Percentiles rank a stretch among this genome's conserved stretches.
phyloP scores from a whole-genome alignment of 2,113 vertebrate species.

The Oostethus manadensis region DNA sequence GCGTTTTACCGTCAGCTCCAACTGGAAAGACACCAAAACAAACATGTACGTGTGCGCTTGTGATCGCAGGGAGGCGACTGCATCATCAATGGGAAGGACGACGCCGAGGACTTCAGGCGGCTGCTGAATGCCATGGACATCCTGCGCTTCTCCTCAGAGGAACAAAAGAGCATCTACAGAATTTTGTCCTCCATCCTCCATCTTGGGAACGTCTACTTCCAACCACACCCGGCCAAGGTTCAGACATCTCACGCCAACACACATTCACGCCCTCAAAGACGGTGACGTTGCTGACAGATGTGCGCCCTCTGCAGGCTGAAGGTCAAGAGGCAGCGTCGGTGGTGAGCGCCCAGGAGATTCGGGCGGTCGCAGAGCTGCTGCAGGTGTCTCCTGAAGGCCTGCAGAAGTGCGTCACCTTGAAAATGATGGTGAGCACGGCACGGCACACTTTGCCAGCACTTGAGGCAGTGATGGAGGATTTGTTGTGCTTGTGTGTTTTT shows the following conservation, averaged over 20 bases:
- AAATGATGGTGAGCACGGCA: constrained; percentile 81
- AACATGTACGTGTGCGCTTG: constrained; percentile 5
- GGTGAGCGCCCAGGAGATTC: constrained; percentile 88
- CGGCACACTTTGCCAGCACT: background rate
- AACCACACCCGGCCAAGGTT: constrained; percentile 53
- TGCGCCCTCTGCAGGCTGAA: constrained; percentile 70
- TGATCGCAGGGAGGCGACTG: constrained; percentile 88
- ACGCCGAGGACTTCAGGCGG: constrained; percentile 83
- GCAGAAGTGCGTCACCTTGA: constrained; percentile 92
- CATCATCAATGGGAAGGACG: constrained; percentile 83
- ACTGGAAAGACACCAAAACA: background rate
- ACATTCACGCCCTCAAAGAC: background rate
- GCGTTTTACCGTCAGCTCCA: too few relatives aligned
- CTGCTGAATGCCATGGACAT: constrained; percentile 91
- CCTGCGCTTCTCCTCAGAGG: constrained; percentile 83
- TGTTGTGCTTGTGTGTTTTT: background rate
- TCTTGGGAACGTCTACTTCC: constrained; percentile 92
- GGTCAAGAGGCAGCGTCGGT: constrained; percentile 85
- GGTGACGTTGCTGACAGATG: background rate
- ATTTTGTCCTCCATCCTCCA: constrained; percentile 93
- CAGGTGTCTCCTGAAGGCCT: constrained; percentile 92
- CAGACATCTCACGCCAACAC: background rate
- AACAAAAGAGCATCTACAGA: constrained; percentile 89
- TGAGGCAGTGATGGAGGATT: background rate
- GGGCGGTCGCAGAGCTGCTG: constrained; percentile 86